Percentiles rank a stretch among this genome's conserved stretches.
Conservation (phyloP, 2,113 vertebrate genomes). For the Piaya cayana region DNA sequence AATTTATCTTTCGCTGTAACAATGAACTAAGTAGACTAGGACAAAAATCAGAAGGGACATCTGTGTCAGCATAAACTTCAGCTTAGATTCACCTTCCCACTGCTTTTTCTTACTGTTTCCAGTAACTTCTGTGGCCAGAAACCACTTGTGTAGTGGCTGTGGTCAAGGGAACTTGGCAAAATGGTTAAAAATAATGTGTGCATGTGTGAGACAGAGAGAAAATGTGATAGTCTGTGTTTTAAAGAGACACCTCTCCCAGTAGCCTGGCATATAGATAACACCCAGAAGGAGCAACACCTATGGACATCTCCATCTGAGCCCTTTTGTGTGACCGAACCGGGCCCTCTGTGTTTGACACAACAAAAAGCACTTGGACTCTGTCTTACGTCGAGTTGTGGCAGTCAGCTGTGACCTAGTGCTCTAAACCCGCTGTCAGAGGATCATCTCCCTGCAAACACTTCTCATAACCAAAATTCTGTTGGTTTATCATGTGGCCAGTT, state of each 20-base stretch:
- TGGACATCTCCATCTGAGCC: background rate
- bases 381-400: rapidly evolving
- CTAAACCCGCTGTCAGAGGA: background rate
- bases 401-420: background rate
- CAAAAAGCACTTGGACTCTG: background rate
- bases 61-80: background rate
- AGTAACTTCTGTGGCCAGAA: background rate
- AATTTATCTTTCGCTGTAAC: background rate
- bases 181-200: background rate
- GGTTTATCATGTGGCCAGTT: background rate
- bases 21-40: background rate
- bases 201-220: background rate
- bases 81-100: background rate
- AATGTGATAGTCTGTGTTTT: background rate
- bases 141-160: background rate
- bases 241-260: background rate
- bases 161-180: background rate
- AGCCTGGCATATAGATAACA: background rate
- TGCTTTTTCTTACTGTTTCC: background rate
- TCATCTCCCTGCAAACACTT: background rate
- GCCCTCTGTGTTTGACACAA: background rate
- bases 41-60: background rate
- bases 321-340: background rate
- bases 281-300: background rate
- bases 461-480: background rate